phyloP scores from a whole-genome alignment of 2,888 invertebrate genomes.

The Anagyrus pseudococci region DNA sequence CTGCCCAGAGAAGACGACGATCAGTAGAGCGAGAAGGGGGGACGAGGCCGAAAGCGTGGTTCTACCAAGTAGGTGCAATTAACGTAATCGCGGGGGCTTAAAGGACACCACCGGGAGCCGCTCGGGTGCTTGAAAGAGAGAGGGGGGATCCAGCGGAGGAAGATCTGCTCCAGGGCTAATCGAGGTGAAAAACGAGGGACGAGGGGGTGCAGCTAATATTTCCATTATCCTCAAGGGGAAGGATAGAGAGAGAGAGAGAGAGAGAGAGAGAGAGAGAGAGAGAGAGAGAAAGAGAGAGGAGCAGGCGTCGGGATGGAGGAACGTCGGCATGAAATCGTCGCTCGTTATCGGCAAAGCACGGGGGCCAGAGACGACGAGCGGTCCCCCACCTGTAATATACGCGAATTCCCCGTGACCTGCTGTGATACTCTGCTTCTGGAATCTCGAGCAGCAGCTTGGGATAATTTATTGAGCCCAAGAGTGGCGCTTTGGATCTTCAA shows the following conservation, averaged over 20 bases:
- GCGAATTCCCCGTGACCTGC: slow-evolving; percentile 4
- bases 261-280: no score
- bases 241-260: no score
- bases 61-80: slow-evolving; percentile 26
- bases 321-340: slow-evolving; percentile 38
- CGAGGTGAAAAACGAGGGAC: slow-evolving; percentile 28
- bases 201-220: slow-evolving; percentile 37
- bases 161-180: neutral
- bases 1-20: no score
- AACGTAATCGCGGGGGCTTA: slow-evolving; percentile 30
- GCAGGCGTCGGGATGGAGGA: neutral
- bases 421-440: no score
- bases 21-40: no score
- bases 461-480: slow-evolving; percentile 3
- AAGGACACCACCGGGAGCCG: slow-evolving; percentile 17
- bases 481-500: no score
- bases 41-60: neutral
- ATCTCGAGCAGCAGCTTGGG: no score
- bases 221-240: slow-evolving; percentile 41
- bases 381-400: slow-evolving; percentile 5
- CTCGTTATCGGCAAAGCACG: slow-evolving; percentile 43
- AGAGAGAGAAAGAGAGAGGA: no score
- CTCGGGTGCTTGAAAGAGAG: no score
- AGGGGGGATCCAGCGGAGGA: no score
- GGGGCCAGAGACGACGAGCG: neutral